Conservation (phyloP, 2,888 invertebrate genomes). For the Helleia helle region DNA sequence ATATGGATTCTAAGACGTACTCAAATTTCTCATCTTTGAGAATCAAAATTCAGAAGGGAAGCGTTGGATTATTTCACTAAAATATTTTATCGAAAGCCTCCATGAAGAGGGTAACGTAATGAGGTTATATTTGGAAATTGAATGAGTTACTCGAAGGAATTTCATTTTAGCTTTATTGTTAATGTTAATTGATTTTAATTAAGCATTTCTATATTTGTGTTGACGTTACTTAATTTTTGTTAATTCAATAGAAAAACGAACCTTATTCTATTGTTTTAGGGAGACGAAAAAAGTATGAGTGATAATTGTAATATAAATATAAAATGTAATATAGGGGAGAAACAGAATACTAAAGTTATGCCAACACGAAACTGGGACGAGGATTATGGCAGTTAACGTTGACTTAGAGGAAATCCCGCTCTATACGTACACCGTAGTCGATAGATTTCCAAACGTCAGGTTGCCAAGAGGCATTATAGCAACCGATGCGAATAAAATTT, state of each 20-base stretch:
- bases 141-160: constrained; percentile 27
- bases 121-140: constrained; percentile 44
- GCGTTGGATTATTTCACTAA: constrained; percentile 43
- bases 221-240: too few relatives aligned
- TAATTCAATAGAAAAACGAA: too few relatives aligned
- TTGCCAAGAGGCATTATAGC: constrained; percentile 41
- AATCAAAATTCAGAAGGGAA: constrained; percentile 29
- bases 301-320: neutral
- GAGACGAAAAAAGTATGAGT: too few relatives aligned
- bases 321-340: neutral
- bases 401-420: constrained; percentile 34
- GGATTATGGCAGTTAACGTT: constrained; percentile 46
- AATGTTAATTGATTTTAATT: constrained; percentile 1
- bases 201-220: neutral
- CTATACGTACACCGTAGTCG: constrained; percentile 31
- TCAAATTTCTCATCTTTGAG: neutral
- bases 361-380: constrained; percentile 26
- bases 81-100: constrained; percentile 43
- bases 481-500: constrained; percentile 30
- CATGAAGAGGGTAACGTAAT: constrained; percentile 54
- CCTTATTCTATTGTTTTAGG: too few relatives aligned
- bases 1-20: too few relatives aligned
- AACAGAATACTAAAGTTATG: constrained; percentile 13
- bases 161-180: constrained; percentile 8
- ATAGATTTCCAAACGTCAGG: constrained; percentile 39